phyloP scores from a whole-genome alignment of 2,113 vertebrate species.

The Crocuta crocuta region DNA sequence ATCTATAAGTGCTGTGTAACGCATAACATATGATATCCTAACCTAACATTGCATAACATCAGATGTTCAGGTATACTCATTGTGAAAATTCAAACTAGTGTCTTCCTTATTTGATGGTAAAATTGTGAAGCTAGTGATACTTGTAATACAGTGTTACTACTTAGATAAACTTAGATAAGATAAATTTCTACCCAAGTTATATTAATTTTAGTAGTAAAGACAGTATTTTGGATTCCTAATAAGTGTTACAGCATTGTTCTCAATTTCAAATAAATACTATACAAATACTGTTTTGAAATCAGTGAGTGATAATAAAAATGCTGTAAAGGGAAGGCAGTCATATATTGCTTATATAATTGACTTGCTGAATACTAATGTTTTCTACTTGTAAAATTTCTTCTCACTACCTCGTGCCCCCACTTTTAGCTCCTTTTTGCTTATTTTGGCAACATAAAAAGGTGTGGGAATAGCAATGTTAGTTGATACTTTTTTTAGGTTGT shows the following conservation, averaged over 20 bases:
- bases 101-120: constrained; percentile 19
- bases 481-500: neutral
- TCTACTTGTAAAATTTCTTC: constrained; percentile 29
- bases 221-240: constrained; percentile 27
- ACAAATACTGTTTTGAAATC: neutral
- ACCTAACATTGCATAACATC: neutral
- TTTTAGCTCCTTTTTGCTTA: constrained; percentile 24
- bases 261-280: constrained; percentile 13
- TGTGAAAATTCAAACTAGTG: constrained; percentile 1
- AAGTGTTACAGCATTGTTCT: neutral
- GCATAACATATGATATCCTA: neutral
- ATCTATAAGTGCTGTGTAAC: neutral
- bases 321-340: neutral
- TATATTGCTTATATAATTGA: constrained; percentile 19
- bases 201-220: constrained; percentile 32
- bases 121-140: constrained; percentile 42
- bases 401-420: neutral
- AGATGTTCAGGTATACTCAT: neutral
- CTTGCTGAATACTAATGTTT: constrained; percentile 29
- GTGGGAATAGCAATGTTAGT: neutral
- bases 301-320: constrained; percentile 3
- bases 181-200: constrained; percentile 21
- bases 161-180: neutral
- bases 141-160: neutral
- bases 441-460: constrained; percentile 1